These are phyloP conservation scores for Phalacrocorax aristotelis DNA, from an alignment of 2,113 vertebrate species.

Conservation along the genomic window DNA sequence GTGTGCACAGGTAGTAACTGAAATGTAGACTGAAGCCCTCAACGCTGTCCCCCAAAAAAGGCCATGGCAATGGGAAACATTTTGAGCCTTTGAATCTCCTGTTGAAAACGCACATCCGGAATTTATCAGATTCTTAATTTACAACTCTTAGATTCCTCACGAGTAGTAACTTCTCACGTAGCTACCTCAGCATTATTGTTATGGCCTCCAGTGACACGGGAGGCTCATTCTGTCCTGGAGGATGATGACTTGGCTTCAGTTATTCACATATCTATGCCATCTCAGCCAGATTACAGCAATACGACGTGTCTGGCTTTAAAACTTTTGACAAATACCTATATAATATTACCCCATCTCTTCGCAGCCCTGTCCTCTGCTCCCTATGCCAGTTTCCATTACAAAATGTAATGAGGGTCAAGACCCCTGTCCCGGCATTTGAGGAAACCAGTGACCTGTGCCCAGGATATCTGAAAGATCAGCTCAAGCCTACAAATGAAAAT, in stretches of 20 bases:
- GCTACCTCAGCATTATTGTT: not conserved
- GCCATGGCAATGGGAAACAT: fast-evolving
- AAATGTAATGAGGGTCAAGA: not conserved
- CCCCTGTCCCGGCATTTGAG: not conserved
- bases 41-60: not conserved
- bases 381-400: not conserved
- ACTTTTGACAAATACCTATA: not conserved
- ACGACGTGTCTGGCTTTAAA: not conserved
- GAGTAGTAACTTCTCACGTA: not conserved
- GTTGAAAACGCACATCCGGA: not conserved
- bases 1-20: not conserved
- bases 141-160: not conserved
- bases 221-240: not conserved
- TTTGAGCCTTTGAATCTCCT: not conserved
- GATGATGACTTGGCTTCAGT: not conserved
- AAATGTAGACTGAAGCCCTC: not conserved
- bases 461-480: not conserved
- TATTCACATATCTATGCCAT: not conserved
- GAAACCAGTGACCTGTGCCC: not conserved
- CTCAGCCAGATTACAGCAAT: fast-evolving
- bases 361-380: not conserved
- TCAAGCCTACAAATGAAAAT: not conserved
- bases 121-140: not conserved
- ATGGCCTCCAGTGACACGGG: not conserved
- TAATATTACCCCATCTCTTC: not conserved